phyloP scores from a whole-genome alignment of 2,113 vertebrate genomes.

The Maccullochella peelii region DNA sequence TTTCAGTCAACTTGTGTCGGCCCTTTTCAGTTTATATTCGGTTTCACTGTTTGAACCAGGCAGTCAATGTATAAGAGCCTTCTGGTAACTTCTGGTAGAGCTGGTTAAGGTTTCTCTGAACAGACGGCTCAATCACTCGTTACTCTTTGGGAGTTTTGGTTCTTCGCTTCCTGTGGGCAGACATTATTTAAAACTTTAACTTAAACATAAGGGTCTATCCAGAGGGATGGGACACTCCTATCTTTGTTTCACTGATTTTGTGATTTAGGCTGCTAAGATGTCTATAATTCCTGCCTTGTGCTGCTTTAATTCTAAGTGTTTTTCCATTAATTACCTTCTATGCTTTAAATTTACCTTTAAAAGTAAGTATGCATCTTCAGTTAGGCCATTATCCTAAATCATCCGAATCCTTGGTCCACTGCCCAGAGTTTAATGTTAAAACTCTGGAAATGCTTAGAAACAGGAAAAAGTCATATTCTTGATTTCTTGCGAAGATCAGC shows the following conservation, averaged over 20 bases:
- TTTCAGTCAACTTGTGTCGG: constrained; percentile 3
- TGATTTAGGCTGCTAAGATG: background rate
- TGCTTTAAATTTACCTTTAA: constrained; percentile 37
- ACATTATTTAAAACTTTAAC: background rate
- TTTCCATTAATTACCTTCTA: constrained; percentile 22
- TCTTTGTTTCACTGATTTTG: background rate
- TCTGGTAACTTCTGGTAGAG: no score
- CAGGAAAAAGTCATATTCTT: constrained; percentile 13
- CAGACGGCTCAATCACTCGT: background rate
- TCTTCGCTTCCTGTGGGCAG: background rate
- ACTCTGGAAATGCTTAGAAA: constrained; percentile 5
- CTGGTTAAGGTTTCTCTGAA: background rate
- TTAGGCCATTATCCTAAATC: constrained; percentile 34
- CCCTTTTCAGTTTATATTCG: background rate
- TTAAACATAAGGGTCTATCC: background rate
- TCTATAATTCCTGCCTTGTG: background rate
- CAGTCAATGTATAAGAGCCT: background rate
- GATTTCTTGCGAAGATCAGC: constrained; percentile 3
- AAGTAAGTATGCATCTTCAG: constrained; percentile 11
- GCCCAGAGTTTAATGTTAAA: constrained; percentile 38
- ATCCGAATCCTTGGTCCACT: constrained; percentile 19
- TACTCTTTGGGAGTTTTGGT: background rate
- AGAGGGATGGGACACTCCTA: background rate
- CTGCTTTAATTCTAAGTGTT: constrained; percentile 19
- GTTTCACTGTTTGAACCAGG: background rate